Percentiles rank a stretch among this genome's conserved stretches.
phyloP scores from a whole-genome alignment of 2,113 vertebrate species.

The Pagrus major region DNA sequence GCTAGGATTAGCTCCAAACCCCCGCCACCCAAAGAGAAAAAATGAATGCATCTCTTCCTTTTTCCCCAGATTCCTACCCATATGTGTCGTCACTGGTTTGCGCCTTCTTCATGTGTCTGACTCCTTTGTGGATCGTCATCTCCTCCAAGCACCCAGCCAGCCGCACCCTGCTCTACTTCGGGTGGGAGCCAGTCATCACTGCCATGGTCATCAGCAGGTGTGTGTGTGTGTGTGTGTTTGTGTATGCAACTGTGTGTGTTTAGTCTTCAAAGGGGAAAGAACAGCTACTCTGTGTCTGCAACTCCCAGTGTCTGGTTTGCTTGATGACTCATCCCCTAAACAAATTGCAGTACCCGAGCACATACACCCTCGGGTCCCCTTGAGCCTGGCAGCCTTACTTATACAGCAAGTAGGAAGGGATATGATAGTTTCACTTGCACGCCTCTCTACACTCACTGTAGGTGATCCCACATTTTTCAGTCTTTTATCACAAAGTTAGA shows the following conservation, averaged over 20 bases:
- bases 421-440: not conserved
- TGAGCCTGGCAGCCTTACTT: constrained; percentile 38
- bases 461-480: constrained; percentile 3
- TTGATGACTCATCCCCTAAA: constrained; percentile 66
- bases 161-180: constrained; percentile 95
- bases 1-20: not conserved
- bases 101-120: constrained; percentile 95
- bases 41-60: not conserved
- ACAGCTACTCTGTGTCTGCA: constrained; percentile 36
- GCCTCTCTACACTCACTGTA: not conserved
- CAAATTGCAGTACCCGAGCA: constrained; percentile 48
- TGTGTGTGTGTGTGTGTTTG: constrained; percentile 22
- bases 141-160: constrained; percentile 97
- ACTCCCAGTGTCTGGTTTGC: constrained; percentile 54
- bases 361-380: constrained; percentile 43
- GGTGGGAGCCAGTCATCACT: constrained; percentile 99
- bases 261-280: constrained; percentile 45
- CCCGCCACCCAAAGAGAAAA: not conserved
- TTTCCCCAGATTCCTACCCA: constrained; percentile 87
- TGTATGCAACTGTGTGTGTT: constrained; percentile 14
- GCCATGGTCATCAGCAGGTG: constrained; percentile 99
- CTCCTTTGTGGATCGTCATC: constrained; percentile 96
- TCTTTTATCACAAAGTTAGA: constrained; percentile 5
- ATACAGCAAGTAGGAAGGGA: constrained; percentile 21
- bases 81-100: constrained; percentile 94